Evolutionary conservation across 2,888 invertebrate species (phyloP), one percentile per base, ranked within the genome.

Genomic region (Actias luna): DNA sequence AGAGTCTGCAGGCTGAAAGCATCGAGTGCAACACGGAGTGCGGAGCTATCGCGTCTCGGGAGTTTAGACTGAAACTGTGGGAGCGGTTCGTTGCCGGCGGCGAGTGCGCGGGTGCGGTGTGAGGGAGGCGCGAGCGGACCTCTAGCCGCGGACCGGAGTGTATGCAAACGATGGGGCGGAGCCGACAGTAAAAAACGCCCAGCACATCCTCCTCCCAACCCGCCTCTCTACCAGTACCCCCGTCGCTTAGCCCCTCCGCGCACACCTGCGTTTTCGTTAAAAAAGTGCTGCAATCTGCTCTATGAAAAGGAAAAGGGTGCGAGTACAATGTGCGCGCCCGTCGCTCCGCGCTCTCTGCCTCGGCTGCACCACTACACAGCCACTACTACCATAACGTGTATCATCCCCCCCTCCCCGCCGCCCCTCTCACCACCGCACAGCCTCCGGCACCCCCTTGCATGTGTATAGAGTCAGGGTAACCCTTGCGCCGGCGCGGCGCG

Each of bases 151-250:
- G 64, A 14, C 7, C 55, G 7, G 27, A 55, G 55, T 63, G 69
- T 84, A 85, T 86, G 87, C 87, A 85, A 85, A 87, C 78, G 78
- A 83, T 64, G 72, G 75, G 78, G 79, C 77, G 72, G 80, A 73
- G 78, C 68, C 65, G 62, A 62, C 67, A 66, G 62, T 73, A 75
- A 75, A 77, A 75, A 76, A 77, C 77, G 76, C 77, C 82, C 75
- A 71, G 69, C 65, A 64, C 62, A 62, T 65, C 63, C 65, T 63
- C 77, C 75, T 76, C 82, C 74, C 68, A n/a, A 7, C 71, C 69
- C 65, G 64, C 62, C 62, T 65, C 64, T 63, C 64, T 63, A 36
- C 66, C 63, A 55, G 35, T 67, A 3, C 64, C 62, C 68, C 58
- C 67, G 73, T 65, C 73, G 65, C 66, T 74, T 60, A 71, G 64